Evolutionary conservation across 1,140 invertebrate genomes (phyloP).

Genomic region (Formica selysi): DNA sequence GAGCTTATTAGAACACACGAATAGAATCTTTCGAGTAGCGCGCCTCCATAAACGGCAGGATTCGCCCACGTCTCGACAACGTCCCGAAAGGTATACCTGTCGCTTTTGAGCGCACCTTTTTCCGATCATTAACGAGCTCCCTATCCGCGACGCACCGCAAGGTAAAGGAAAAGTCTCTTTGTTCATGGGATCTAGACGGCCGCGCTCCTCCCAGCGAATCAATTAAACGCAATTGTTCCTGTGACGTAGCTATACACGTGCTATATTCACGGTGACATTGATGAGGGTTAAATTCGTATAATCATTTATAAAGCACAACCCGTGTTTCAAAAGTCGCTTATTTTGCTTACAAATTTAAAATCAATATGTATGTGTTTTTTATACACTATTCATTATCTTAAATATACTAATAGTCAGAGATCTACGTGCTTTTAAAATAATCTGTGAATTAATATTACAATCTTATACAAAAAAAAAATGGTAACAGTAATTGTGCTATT

Average conservation of each 20-base stretch:
- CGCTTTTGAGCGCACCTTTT: conserved; percentile 65
- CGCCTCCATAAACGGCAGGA: conserved; percentile 71
- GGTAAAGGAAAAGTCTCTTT: conserved; percentile 61
- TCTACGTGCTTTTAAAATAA: background rate
- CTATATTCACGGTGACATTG: background rate
- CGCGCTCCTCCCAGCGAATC: conserved; percentile 33
- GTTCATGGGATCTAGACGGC: conserved; percentile 58
- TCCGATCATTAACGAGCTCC: conserved; percentile 72
- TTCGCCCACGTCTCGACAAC: conserved; percentile 76
- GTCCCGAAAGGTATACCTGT: conserved; percentile 74
- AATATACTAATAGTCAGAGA: too few relatives aligned
- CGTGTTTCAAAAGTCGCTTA: background rate
- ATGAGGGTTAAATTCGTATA: background rate
- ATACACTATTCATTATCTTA: background rate
- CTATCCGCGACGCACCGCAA: conserved; percentile 24
- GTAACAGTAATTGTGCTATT: background rate
- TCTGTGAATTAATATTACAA: background rate
- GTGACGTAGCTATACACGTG: background rate
- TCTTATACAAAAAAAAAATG: background rate
- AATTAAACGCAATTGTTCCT: conserved; percentile 56
- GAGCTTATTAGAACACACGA: conserved; percentile 78
- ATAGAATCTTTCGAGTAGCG: conserved; percentile 70
- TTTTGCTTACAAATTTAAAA: background rate
- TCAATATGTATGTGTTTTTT: background rate
- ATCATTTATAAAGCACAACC: background rate